Base-by-base conservation (phyloP, 2,797 vertebrate genomes). In the Chelidonichthys spinosus region DNA sequence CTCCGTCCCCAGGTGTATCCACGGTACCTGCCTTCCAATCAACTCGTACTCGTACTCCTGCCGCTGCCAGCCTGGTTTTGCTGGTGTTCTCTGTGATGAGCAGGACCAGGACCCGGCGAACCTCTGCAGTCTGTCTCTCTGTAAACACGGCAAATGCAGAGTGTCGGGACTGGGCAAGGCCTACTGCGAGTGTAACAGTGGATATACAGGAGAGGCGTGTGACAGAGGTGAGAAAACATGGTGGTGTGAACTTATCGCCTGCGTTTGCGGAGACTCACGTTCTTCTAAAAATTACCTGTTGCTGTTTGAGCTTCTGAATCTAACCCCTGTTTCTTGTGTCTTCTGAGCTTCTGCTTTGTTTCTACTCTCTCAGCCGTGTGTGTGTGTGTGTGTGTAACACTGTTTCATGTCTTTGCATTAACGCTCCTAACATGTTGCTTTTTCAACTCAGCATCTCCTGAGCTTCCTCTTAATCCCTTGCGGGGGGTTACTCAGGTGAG, bases 11-110 rank as follows among this genome's bases (percentile, higher is more conserved):
- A 99, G 98, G 91, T 99, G 98, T 73, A 93, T 97, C 49, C 97
- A 97, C 15, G 98, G 98, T 66, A 95, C 95, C 80, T 99, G 98
- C 92, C 89, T 98, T 83, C 96, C 97, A 68, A 98, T 99, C 94
- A 99, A 99, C 89, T 96, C 97, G 0, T 99, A 98, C 94, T 99
- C 98, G 63, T 99, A 99, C 92, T 99, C 97, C 85, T 99, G 98
- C 84, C 96, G 97, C 91, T 99, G 98, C 93, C 96, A 96, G 92
- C 95, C 96, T 36, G 98, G 97, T 74, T 97, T 96, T 25, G 92
- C 92, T 2, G 97, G 97, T 0, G 97, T 99, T 40, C 95, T 99
- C 67, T 99, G 98, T 74, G 98, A 98, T 18, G 97, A 97, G 90
- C 95, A 96, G 84, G 96, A 96, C 85, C 90, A 87, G 70, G 96